A percentile compares a stretch with the other conserved stretches of the same genome.
Evolutionary conservation across 2,113 vertebrate genomes (phyloP).

Genomic region (Dasyurus viverrinus): DNA sequence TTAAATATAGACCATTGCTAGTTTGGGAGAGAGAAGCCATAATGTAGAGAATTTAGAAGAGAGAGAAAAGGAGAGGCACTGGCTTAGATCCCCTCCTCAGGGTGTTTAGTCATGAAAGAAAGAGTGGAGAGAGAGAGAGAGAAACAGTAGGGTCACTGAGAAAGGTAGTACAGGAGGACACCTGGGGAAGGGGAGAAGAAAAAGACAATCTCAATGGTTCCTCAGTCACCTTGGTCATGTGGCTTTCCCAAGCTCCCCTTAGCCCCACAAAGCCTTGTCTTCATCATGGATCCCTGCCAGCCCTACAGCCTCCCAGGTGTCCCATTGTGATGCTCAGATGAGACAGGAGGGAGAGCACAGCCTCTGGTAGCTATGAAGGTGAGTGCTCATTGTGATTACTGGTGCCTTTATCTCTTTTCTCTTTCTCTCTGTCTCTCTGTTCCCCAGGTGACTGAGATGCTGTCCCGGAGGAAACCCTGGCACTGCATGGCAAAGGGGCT

Average conservation of each 20-base stretch:
- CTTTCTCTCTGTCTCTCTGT: neutral
- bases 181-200: neutral
- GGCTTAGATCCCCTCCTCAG: neutral
- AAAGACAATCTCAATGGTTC: neutral
- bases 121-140: neutral
- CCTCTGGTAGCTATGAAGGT: neutral
- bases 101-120: neutral
- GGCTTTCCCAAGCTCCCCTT: neutral
- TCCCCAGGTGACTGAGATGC: conserved; percentile 84
- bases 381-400: neutral
- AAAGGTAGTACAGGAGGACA: too few relatives aligned
- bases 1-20: too few relatives aligned
- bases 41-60: too few relatives aligned
- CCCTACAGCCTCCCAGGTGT: neutral
- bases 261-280: neutral
- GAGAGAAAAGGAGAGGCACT: too few relatives aligned
- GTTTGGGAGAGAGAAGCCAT: too few relatives aligned
- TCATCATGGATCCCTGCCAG: neutral
- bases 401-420: neutral
- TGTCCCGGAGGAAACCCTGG: conserved; percentile 87
- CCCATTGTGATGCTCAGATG: neutral
- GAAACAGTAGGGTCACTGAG: neutral
- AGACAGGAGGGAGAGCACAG: neutral
- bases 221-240: neutral
- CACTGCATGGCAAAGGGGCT: conserved; percentile 94